Evolutionary conservation across 92 coral and sea anemone species (phyloP).

Genomic region (Palythoa grandis): DNA sequence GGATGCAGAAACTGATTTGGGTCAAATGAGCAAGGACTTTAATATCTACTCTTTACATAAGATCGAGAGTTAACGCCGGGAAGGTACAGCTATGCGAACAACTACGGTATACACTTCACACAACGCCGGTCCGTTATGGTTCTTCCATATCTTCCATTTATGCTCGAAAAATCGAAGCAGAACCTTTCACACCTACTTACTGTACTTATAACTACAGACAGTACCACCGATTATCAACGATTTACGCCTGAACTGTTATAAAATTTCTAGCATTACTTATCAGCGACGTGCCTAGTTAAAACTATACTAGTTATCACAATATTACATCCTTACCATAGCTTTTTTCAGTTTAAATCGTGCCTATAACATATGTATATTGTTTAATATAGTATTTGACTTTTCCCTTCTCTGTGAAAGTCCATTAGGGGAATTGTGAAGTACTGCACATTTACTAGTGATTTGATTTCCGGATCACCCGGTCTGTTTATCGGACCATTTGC

Average conservation of each 20-base stretch:
- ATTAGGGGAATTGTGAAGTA: neutral
- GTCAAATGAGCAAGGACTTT: neutral
- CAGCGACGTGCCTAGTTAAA: neutral
- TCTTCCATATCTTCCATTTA: neutral
- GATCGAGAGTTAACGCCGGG: neutral
- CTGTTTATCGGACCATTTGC: constrained; percentile 7
- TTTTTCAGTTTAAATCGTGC: neutral
- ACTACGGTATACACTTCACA: neutral
- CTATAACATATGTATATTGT: neutral
- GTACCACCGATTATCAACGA: too few relatives aligned
- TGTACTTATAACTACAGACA: neutral
- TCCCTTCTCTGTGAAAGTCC: neutral
- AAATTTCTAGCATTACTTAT: neutral
- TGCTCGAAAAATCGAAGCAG: neutral
- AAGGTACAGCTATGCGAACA: neutral
- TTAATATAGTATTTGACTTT: neutral
- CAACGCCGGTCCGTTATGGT: neutral
- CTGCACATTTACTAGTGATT: neutral
- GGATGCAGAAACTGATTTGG: neutral
- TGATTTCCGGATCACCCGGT: neutral
- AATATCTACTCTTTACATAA: neutral
- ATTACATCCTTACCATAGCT: neutral
- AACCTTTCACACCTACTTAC: neutral
- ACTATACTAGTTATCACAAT: neutral
- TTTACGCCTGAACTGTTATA: neutral